A percentile compares a stretch with the other conserved stretches of the same genome.
Evolutionary conservation across 2,797 vertebrate species (phyloP).

Genomic region (Lacerta viridis): DNA sequence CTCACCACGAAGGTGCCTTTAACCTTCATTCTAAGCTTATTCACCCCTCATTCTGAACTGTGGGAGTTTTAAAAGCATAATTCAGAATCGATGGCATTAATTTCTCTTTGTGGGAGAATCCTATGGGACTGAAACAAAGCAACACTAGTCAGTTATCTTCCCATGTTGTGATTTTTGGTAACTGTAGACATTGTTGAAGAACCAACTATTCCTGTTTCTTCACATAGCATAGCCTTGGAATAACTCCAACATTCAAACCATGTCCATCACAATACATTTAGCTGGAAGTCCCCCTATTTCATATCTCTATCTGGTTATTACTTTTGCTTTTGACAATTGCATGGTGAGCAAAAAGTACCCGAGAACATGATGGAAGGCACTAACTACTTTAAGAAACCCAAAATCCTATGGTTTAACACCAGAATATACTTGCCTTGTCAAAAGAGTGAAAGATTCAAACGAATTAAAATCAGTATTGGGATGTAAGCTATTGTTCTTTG

Average conservation of each 20-base stretch:
- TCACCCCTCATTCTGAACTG: constrained; percentile 28
- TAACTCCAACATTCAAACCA: not conserved
- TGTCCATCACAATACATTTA: not conserved
- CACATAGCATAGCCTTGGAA: not conserved
- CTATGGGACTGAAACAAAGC: constrained; percentile 1
- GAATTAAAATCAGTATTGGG: not conserved
- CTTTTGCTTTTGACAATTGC: constrained; percentile 30
- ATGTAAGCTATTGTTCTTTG: not conserved
- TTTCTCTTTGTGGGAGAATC: not conserved
- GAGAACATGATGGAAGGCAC: constrained; percentile 37
- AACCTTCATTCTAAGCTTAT: no score
- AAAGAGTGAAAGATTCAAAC: constrained; percentile 37
- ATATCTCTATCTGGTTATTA: not conserved
- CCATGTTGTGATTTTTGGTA: constrained; percentile 1
- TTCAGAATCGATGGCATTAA: not conserved
- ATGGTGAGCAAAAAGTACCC: constrained; percentile 16
- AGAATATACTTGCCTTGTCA: constrained; percentile 46
- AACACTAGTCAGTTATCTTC: not conserved
- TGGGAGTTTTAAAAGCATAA: constrained; percentile 34
- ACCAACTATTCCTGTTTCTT: not conserved
- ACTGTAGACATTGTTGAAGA: not conserved
- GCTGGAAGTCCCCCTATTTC: not conserved
- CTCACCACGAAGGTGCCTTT: not conserved
- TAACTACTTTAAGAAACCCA: constrained; percentile 49
- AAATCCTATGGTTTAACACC: not conserved